A percentile compares a stretch with the other conserved stretches of the same genome.
Evolutionary conservation across 2,888 invertebrate genomes (phyloP).

Genomic region (Disparrhopalites patrizii): DNA sequence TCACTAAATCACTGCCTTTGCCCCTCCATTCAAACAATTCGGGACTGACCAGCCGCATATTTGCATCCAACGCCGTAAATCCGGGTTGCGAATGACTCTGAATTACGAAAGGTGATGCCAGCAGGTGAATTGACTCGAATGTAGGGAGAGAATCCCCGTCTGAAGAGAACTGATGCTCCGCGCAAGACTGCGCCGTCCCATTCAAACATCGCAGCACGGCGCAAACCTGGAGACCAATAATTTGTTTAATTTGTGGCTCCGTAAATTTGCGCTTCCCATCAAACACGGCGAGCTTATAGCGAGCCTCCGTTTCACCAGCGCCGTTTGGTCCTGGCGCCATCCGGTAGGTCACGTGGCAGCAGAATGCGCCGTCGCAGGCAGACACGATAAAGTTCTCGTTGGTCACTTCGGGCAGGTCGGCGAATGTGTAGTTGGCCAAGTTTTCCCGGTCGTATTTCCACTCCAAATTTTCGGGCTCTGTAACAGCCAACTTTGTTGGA

Average conservation of each 20-base stretch:
- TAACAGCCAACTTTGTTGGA: too few species aligned
- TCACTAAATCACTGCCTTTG: too few species aligned
- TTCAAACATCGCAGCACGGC: slow-evolving; percentile 50
- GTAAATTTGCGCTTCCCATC: slow-evolving; percentile 13
- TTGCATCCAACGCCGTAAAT: slow-evolving; percentile 37
- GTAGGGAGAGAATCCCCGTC: slow-evolving; percentile 26
- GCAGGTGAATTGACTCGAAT: slow-evolving; percentile 35
- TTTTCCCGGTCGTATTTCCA: slow-evolving; percentile 46
- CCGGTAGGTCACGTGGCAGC: slow-evolving; percentile 44
- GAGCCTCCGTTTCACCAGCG: background rate
- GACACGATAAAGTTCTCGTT: slow-evolving; percentile 16
- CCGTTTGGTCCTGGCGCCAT: background rate
- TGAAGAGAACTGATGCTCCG: slow-evolving; percentile 27
- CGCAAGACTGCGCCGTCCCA: slow-evolving; percentile 49
- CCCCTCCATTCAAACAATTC: background rate
- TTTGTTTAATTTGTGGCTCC: slow-evolving; percentile 5
- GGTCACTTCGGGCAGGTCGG: slow-evolving; percentile 14
- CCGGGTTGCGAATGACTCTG: slow-evolving; percentile 7
- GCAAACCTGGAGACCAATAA: slow-evolving; percentile 50
- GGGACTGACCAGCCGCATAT: slow-evolving; percentile 32
- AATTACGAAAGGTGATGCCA: background rate
- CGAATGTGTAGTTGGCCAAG: slow-evolving; percentile 44
- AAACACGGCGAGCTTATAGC: slow-evolving; percentile 12
- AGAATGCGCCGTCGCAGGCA: slow-evolving; percentile 41
- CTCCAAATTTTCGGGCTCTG: too few species aligned